phyloP scores from a whole-genome alignment of 2,113 vertebrate species.

The Neodon shergylaensis region DNA sequence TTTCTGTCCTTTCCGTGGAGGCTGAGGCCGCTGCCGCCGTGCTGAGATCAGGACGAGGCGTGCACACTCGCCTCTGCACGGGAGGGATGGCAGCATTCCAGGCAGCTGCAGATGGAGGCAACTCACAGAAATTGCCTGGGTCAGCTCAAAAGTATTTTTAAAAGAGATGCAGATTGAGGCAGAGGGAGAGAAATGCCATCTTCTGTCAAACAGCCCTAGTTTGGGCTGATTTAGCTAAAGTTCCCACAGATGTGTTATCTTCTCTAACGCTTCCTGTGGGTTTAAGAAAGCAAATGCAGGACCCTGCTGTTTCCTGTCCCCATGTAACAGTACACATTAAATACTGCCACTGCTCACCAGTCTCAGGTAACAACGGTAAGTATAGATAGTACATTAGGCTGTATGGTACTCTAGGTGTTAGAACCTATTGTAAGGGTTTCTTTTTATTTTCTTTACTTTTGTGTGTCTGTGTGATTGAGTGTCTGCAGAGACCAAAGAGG shows the following conservation, averaged over 20 bases:
- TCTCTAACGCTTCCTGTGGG: slow-evolving; percentile 45
- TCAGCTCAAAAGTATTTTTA: slow-evolving; percentile 77
- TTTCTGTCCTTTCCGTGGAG: background rate
- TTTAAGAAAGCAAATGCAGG: background rate
- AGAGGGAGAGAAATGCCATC: slow-evolving; percentile 28
- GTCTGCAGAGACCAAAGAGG: background rate
- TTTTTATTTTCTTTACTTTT: background rate
- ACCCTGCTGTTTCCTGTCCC: background rate
- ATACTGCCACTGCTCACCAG: background rate
- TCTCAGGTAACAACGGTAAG: background rate
- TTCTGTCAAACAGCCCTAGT: slow-evolving; percentile 48
- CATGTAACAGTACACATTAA: background rate
- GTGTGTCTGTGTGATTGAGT: background rate
- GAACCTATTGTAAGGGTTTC: background rate
- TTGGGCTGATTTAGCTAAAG: slow-evolving; percentile 60
- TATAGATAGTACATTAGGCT: background rate
- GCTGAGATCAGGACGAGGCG: slow-evolving; percentile 6
- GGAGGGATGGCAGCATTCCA: slow-evolving; percentile 36
- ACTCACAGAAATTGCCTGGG: slow-evolving; percentile 66
- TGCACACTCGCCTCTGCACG: slow-evolving; percentile 1
- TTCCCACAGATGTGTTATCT: slow-evolving; percentile 39
- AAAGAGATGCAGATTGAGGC: slow-evolving; percentile 68
- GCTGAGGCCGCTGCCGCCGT: too few species aligned
- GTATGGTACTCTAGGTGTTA: background rate
- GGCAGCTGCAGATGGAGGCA: slow-evolving; percentile 61